phyloP scores from a whole-genome alignment of 2,888 invertebrate genomes.

The Mycalesis mineus region DNA sequence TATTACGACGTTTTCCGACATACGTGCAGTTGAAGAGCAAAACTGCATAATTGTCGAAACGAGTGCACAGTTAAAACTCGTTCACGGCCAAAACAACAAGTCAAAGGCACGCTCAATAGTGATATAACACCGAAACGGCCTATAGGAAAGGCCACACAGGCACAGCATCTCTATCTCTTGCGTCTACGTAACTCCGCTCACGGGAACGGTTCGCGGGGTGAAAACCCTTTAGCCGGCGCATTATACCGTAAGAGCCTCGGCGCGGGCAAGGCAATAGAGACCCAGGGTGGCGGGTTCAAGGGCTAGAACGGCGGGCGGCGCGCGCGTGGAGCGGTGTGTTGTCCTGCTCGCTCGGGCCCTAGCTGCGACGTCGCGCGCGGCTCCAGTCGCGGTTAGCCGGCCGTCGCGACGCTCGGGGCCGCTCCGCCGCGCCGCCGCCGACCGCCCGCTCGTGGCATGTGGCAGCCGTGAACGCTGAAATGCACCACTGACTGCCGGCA shows the following conservation, averaged over 20 bases:
- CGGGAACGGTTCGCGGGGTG: constrained; percentile 62
- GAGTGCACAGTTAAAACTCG: constrained; percentile 54
- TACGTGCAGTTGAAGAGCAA: background rate
- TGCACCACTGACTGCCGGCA: constrained; percentile 52
- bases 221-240: constrained; percentile 67
- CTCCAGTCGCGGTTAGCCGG: constrained; percentile 78
- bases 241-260: constrained; percentile 63
- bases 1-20: background rate
- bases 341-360: constrained; percentile 73
- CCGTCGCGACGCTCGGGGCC: constrained; percentile 76
- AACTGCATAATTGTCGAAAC: constrained; percentile 30
- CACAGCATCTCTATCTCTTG: constrained; percentile 71
- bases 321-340: constrained; percentile 53
- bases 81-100: constrained; percentile 69
- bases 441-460: constrained; percentile 49
- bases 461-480: constrained; percentile 43
- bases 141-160: constrained; percentile 67
- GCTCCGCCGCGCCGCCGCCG: constrained; percentile 70
- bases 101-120: constrained; percentile 67
- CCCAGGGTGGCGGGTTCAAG: constrained; percentile 68
- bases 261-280: constrained; percentile 62
- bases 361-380: constrained; percentile 61
- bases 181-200: constrained; percentile 57
- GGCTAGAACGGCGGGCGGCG: constrained; percentile 65
- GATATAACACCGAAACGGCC: constrained; percentile 68